Evolutionary conservation across 2,888 invertebrate species (phyloP).

Genomic region (Melanotus villosus): DNA sequence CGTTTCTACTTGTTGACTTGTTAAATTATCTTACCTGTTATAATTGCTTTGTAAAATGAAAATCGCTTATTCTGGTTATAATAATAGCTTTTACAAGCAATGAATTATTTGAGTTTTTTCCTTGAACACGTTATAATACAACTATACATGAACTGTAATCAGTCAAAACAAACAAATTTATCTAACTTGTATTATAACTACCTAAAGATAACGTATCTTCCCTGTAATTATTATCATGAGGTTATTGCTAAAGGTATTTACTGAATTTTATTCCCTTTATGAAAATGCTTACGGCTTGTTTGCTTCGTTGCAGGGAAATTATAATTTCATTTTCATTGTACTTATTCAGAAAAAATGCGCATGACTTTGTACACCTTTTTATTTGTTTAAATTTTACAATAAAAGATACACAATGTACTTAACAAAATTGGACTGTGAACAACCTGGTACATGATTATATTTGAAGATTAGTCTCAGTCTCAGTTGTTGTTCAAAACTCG

Average conservation of each 20-base stretch:
- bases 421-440: too few relatives aligned
- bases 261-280: too few relatives aligned
- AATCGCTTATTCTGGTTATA: neutral
- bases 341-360: too few relatives aligned
- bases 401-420: too few relatives aligned
- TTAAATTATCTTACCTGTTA: slow-evolving; percentile 34
- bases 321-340: too few relatives aligned
- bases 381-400: too few relatives aligned
- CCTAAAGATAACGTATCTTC: slow-evolving; percentile 24
- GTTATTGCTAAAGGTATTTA: slow-evolving; percentile 4
- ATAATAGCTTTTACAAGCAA: neutral
- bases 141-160: slow-evolving; percentile 13
- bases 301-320: too few relatives aligned
- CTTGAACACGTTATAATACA: neutral
- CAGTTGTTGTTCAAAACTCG: too few relatives aligned
- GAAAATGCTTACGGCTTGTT: too few relatives aligned
- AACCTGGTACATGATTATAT: too few relatives aligned
- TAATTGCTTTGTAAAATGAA: slow-evolving; percentile 27
- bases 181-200: slow-evolving; percentile 10
- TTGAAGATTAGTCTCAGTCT: too few relatives aligned
- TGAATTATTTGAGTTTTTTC: slow-evolving; percentile 6
- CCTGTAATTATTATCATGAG: neutral
- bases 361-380: too few relatives aligned
- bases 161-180: slow-evolving; percentile 32
- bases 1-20: slow-evolving; percentile 33